Evolutionary conservation across 64 coral and sea anemone genomes (phyloP).

Genomic region (Montipora capricornis): DNA sequence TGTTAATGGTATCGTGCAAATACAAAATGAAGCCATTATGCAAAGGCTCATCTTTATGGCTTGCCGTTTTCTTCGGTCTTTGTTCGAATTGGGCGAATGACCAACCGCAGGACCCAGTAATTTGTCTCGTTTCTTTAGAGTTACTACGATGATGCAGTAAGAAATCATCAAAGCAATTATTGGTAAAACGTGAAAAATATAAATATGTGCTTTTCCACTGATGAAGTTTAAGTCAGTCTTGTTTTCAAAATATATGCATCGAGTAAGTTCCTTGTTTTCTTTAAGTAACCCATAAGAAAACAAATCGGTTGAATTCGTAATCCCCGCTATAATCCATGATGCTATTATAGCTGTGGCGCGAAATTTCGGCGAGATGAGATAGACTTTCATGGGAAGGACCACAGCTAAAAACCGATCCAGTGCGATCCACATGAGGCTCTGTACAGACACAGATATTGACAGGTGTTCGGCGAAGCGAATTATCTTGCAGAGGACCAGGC

Average conservation of each 20-base stretch:
- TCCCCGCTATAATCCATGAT: slow-evolving; percentile 19
- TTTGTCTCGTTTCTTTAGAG: background rate
- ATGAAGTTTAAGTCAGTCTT: background rate
- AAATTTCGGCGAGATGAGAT: background rate
- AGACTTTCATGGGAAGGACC: slow-evolving; percentile 20
- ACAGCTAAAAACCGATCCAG: slow-evolving; percentile 53
- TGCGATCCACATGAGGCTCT: slow-evolving; percentile 41
- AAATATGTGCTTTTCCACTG: background rate
- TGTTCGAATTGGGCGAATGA: background rate
- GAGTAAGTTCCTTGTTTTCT: background rate
- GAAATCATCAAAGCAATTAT: background rate
- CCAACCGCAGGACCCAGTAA: background rate
- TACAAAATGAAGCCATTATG: background rate
- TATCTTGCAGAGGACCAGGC: slow-evolving; percentile 38
- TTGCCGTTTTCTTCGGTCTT: background rate
- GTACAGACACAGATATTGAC: background rate
- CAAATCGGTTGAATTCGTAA: background rate
- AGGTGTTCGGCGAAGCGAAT: slow-evolving; percentile 22
- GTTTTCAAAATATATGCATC: background rate
- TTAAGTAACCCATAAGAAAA: background rate
- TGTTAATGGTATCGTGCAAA: background rate
- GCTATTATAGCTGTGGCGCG: background rate
- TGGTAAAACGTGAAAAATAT: background rate
- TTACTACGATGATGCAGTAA: background rate
- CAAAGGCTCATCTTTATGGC: background rate